These are phyloP conservation scores for Chloroceryle aenea DNA, from an alignment of 2,113 vertebrate genomes.

Conservation along the genomic window DNA sequence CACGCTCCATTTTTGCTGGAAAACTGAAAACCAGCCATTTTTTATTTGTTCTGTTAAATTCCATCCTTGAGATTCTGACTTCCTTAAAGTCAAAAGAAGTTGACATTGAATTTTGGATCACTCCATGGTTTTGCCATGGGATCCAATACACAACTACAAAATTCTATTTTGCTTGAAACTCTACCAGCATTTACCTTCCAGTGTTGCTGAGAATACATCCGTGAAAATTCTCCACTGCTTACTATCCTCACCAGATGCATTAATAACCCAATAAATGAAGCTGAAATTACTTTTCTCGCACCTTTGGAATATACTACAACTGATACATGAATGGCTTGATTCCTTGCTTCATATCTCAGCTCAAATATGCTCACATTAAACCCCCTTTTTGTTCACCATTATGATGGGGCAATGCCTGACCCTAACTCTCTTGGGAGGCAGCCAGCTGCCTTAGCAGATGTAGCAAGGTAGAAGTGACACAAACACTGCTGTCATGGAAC, in stretches of 20 bases:
- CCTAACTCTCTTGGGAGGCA: neutral
- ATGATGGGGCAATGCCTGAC: neutral
- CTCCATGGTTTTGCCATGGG: neutral
- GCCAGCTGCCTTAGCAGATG: neutral
- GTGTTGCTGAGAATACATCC: neutral
- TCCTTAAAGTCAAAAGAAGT: neutral
- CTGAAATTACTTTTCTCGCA: neutral
- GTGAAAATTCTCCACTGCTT: neutral
- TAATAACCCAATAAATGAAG: neutral
- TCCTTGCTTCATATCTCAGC: neutral
- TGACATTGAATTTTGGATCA: neutral
- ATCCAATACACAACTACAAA: neutral
- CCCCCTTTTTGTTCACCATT: neutral
- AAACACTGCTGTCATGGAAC: neutral
- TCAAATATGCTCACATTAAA: neutral
- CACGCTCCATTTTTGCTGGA: neutral
- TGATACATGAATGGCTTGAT: neutral
- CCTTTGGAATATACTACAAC: neutral
- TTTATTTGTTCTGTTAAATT: neutral
- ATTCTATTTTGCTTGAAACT: neutral
- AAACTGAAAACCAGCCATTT: neutral
- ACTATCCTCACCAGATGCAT: neutral
- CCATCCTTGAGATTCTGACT: neutral
- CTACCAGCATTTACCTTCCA: neutral
- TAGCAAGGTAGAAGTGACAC: neutral